Percentiles rank a stretch among this genome's conserved stretches.
phyloP scores from a whole-genome alignment of 2,113 vertebrate species.

The Crotalus viridis region DNA sequence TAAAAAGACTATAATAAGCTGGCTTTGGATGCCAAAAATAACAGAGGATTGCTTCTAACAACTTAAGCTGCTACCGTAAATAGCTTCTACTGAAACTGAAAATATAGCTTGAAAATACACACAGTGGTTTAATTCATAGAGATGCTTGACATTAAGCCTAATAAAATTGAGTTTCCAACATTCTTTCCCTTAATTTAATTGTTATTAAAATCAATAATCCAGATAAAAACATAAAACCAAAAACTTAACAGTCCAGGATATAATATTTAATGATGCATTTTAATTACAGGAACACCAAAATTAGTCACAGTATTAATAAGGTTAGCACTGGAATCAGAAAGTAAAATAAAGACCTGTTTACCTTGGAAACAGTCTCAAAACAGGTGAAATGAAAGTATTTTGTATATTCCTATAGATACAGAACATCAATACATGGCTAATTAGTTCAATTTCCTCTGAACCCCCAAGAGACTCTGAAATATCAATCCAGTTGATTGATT shows the following conservation, averaged over 20 bases:
- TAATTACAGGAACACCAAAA: neutral
- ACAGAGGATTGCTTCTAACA: slow-evolving; percentile 12
- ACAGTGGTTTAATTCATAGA: neutral
- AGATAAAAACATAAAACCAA: neutral
- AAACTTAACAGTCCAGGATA: neutral
- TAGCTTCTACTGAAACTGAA: slow-evolving; percentile 15
- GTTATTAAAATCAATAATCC: neutral
- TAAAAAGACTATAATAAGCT: neutral
- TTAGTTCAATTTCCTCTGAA: too few relatives aligned
- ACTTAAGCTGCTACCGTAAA: slow-evolving; percentile 15
- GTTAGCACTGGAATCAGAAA: neutral
- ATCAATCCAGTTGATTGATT: too few relatives aligned
- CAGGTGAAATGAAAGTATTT: too few relatives aligned
- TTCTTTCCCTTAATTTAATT: neutral
- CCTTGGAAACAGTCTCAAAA: too few relatives aligned
- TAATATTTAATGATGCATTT: neutral
- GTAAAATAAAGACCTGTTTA: neutral
- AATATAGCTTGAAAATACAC: neutral
- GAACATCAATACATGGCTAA: too few relatives aligned
- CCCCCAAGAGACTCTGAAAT: too few relatives aligned
- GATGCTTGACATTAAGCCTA: neutral
- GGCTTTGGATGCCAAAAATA: slow-evolving; percentile 22
- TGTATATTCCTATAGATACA: too few relatives aligned
- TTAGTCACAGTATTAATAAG: neutral
- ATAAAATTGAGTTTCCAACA: neutral